Evolutionary conservation across 2,888 invertebrate genomes (phyloP).

Genomic region (Eilema depressum): DNA sequence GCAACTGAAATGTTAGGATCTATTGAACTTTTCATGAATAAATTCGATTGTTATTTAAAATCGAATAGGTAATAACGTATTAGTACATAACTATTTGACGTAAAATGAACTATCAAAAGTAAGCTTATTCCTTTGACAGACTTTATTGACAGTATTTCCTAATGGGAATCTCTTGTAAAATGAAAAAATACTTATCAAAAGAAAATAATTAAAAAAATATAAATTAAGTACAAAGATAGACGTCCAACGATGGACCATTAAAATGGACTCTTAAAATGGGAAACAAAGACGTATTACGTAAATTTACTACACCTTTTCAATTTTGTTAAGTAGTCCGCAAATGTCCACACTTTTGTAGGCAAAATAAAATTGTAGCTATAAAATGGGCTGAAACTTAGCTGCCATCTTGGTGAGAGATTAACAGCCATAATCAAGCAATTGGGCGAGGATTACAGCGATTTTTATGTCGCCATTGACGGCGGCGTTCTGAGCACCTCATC

Average conservation of each 20-base stretch:
- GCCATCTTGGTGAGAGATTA: slow-evolving; percentile 78
- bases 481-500: slow-evolving; percentile 61
- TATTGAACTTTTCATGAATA: too few relatives aligned
- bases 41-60: too few relatives aligned
- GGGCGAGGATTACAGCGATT: slow-evolving; percentile 81
- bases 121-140: too few relatives aligned
- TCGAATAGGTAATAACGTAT: too few relatives aligned
- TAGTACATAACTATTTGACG: too few relatives aligned
- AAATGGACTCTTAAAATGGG: slow-evolving; percentile 52
- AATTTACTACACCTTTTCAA: slow-evolving; percentile 72
- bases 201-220: slow-evolving; percentile 26
- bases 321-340: slow-evolving; percentile 79
- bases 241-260: slow-evolving; percentile 43
- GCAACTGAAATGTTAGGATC: too few relatives aligned
- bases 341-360: slow-evolving; percentile 73
- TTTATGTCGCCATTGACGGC: slow-evolving; percentile 71
- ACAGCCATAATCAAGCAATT: slow-evolving; percentile 84
- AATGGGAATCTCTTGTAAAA: background rate
- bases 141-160: too few relatives aligned
- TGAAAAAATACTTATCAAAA: slow-evolving; percentile 7
- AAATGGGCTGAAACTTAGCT: slow-evolving; percentile 66
- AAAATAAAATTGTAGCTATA: slow-evolving; percentile 77
- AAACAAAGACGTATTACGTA: slow-evolving; percentile 63
- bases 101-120: too few relatives aligned
- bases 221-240: slow-evolving; percentile 27